These are phyloP conservation scores for Triops cancriformis DNA, from an alignment of 1,140 invertebrate species.

Conservation along the genomic window DNA sequence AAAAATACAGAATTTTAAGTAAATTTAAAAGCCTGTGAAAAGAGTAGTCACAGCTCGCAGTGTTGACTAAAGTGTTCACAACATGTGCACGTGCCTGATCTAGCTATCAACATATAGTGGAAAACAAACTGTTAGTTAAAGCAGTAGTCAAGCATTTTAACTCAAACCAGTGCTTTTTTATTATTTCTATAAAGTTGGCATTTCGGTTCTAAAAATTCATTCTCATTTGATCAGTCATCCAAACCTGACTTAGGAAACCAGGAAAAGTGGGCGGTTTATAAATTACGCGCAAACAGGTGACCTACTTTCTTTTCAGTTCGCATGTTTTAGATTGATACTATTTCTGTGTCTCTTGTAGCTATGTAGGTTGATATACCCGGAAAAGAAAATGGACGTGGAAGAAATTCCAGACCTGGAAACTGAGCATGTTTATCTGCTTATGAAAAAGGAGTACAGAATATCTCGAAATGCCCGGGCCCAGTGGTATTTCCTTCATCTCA, in stretches of 20 bases:
- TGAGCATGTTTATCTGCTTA: conserved; percentile 56
- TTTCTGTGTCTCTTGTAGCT: background rate
- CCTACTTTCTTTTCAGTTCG: background rate
- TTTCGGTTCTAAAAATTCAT: background rate
- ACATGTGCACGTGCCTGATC: background rate
- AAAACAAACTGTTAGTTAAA: background rate
- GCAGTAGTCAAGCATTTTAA: background rate
- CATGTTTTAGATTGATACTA: background rate
- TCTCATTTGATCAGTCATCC: background rate
- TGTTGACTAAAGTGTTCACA: background rate
- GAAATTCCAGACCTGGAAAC: conserved; percentile 46
- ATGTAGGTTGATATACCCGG: background rate
- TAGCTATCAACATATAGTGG: background rate
- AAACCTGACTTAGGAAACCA: background rate
- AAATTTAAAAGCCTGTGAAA: background rate
- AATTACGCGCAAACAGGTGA: background rate
- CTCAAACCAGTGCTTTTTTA: background rate
- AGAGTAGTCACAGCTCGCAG: background rate
- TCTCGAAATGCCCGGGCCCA: conserved; percentile 64
- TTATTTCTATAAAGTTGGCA: background rate
- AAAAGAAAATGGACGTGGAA: conserved; percentile 7
- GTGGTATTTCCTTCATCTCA: conserved; percentile 64
- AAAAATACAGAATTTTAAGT: background rate
- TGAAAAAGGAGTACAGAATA: conserved; percentile 64
- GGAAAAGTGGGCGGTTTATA: background rate